Evolutionary conservation across 2,113 vertebrate species (phyloP), one percentile per base, ranked within the genome.

Genomic region (Theristicus caerulescens): DNA sequence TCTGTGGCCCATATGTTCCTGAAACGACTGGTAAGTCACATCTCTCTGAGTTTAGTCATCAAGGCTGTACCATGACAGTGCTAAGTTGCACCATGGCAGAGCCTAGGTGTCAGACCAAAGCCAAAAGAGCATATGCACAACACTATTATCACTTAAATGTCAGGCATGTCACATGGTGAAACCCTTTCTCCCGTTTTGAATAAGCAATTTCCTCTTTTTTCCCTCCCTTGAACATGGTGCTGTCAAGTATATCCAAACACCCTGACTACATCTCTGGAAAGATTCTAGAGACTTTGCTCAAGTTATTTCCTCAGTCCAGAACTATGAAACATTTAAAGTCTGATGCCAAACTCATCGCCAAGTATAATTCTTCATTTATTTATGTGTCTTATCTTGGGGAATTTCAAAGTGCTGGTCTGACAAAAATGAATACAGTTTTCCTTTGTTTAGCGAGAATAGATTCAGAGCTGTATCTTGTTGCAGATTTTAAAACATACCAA

Each of bases 361-460:
- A 97, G 82, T 93, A 87, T 96, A 93, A 93, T 90, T 95, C 85
- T 97, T 89, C 93, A 77, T 89, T 96, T 97, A 96, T 96, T 94
- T 97, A 31, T 93, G 58, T 94, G 74, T 78, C 93, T 95, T 97
- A 90, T 96, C 97, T 91, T 90, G 55, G 24, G 74, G 93, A 95
- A 92, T 95, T 97, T 96, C 95, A 96, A 95, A 97, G 91, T 93
- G 71, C 89, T 95, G 67, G 74, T 91, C 89, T 95, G 74, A 96
- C 89, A 88, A 96, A 95, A 95, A 80, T 0, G 67, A 91, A 85
- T 77, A 93, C 74, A 91, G 51, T 73, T 96, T 94, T 88, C 51
- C 78, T 95, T 96, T 96, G 91, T 95, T 93, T 94, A 91, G 59
- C 9, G 8, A 71, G 64, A 94, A 81, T 67, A 93, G 64, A 91